phyloP scores from a whole-genome alignment of 2,888 invertebrate species.

The Orchesella flavescens region DNA sequence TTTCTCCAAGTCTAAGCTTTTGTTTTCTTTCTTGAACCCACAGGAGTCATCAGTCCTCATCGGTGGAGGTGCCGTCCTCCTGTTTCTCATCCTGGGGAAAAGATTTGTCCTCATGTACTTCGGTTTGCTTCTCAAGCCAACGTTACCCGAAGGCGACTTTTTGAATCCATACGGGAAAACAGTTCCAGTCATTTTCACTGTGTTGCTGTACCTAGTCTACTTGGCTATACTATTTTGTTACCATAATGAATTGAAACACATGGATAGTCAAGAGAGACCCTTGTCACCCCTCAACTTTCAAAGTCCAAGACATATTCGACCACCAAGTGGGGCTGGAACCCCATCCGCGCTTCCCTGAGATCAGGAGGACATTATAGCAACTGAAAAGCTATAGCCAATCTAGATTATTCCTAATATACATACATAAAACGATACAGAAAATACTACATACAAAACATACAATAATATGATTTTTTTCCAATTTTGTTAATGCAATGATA shows the following conservation, averaged over 20 bases:
- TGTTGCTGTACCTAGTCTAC: conserved; percentile 66
- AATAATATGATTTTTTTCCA: too few species aligned
- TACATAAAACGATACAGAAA: too few species aligned
- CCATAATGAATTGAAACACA: conserved; percentile 61
- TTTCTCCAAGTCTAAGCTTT: too few species aligned
- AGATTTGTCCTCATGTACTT: conserved; percentile 64
- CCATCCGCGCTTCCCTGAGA: conserved; percentile 45
- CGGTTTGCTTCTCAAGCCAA: conserved; percentile 55
- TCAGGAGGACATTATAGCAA: conserved; percentile 18
- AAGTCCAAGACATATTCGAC: conserved; percentile 56
- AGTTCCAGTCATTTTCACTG: conserved; percentile 66
- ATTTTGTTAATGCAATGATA: too few species aligned
- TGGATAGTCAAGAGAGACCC: conserved; percentile 38
- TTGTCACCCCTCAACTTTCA: conserved; percentile 41
- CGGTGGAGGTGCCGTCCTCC: conserved; percentile 52
- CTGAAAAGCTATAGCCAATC: not conserved
- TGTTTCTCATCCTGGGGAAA: conserved; percentile 16
- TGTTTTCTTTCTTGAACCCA: not conserved
- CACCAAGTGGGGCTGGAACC: conserved; percentile 48
- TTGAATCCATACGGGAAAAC: conserved; percentile 64
- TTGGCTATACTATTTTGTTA: conserved; percentile 66
- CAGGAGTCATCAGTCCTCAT: conserved; percentile 61
- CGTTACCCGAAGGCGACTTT: conserved; percentile 63
- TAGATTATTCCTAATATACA: too few species aligned
- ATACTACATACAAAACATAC: too few species aligned